These are phyloP conservation scores for Macrotis lagotis DNA, from an alignment of 2,113 vertebrate genomes.

Conservation along the genomic window DNA sequence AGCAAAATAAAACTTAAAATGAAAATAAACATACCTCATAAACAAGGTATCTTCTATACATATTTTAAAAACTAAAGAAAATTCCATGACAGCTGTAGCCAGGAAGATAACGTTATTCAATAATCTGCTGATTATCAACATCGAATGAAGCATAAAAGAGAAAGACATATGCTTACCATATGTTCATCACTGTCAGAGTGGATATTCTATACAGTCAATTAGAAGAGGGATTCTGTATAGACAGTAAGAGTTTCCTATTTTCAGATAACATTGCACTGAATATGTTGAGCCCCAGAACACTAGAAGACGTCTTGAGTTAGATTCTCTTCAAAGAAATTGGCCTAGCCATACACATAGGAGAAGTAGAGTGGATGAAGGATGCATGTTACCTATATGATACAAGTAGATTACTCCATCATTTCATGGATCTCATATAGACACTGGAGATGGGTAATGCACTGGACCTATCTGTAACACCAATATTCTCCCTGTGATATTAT, in stretches of 20 bases:
- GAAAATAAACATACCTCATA: not conserved
- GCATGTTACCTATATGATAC: not conserved
- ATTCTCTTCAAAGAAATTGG: not conserved
- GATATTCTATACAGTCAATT: not conserved
- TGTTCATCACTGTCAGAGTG: not conserved
- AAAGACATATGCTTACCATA: not conserved
- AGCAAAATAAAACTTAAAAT: not conserved
- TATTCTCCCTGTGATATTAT: not conserved
- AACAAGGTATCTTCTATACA: not conserved
- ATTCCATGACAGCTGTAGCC: not conserved
- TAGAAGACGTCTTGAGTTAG: not conserved
- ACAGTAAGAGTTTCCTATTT: not conserved
- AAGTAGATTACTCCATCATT: not conserved
- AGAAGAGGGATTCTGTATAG: not conserved
- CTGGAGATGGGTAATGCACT: not conserved
- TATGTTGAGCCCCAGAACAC: not conserved
- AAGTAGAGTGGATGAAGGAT: not conserved
- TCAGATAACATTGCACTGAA: not conserved
- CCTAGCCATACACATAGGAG: not conserved
- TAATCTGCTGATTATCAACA: not conserved
- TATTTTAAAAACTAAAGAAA: not conserved
- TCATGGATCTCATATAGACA: not conserved
- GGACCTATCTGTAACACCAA: not conserved
- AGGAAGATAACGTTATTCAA: not conserved
- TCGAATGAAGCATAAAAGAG: not conserved